Evolutionary conservation across 2,888 invertebrate species (phyloP).

Genomic region (Philopedon plagiatum): DNA sequence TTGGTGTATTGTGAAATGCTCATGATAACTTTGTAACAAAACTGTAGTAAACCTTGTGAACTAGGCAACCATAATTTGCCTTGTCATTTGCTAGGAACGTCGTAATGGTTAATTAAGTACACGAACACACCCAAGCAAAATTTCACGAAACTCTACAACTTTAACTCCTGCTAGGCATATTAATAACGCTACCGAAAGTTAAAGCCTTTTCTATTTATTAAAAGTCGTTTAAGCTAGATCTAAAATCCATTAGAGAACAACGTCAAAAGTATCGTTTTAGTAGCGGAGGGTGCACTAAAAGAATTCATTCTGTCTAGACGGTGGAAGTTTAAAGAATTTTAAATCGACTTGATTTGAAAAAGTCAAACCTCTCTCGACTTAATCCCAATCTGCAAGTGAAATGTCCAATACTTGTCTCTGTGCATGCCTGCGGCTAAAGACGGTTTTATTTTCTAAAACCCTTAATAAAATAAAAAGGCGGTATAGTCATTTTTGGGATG

Average conservation of each 20-base stretch:
- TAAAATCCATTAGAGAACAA: constrained; percentile 18
- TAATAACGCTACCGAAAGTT: background rate
- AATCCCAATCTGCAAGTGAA: constrained; percentile 5
- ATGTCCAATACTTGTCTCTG: background rate
- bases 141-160: background rate
- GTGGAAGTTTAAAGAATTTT: constrained; percentile 16
- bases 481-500: too few relatives aligned
- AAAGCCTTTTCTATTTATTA: constrained; percentile 18
- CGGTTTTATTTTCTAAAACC: background rate
- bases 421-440: background rate
- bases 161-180: background rate
- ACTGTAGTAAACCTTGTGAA: too few relatives aligned
- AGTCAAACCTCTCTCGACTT: constrained; percentile 14
- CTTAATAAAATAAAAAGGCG: too few relatives aligned
- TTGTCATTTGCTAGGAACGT: too few relatives aligned
- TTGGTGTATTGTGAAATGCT: too few relatives aligned
- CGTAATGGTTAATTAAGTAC: too few relatives aligned
- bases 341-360: constrained; percentile 23
- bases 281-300: background rate
- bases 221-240: constrained; percentile 20
- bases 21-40: too few relatives aligned
- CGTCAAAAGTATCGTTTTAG: constrained; percentile 1
- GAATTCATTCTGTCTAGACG: constrained; percentile 22
- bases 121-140: background rate
- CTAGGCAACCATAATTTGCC: too few relatives aligned